Evolutionary conservation across 2,888 invertebrate genomes (phyloP), one percentile per base, ranked within the genome.

Genomic region (Drosophila mulleri): DNA sequence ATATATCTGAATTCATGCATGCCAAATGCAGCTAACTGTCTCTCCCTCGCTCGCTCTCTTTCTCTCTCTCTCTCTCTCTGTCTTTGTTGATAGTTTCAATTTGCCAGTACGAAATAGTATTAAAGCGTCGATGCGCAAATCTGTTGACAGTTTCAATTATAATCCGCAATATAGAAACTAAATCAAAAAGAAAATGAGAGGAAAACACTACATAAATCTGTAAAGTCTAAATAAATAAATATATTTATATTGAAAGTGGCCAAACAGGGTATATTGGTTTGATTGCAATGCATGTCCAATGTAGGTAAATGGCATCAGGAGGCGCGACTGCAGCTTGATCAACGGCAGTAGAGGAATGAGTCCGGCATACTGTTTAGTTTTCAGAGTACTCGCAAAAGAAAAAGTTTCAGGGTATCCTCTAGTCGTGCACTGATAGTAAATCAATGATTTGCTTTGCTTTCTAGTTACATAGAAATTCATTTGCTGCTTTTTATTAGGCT

Each of bases 61-160:
- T 6, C 39, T 16, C 23, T 26, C 39, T 26, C n/a, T 6, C 11
- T 26, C 53, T 23, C 53, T 5, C 23, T 16, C n/a, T 3, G n/a
- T n/a, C 5, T 23, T 18, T 14, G 61, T 32, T 29, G 4, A 8
- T 5, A 41, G 37, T 65, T 64, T 64, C 42, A 44, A 64, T 44
- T 64, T 41, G 18, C 62, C 39, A 41, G 26, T 66, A 41, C 45
- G 29, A 39, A 45, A 66, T 47, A n/a, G 44, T 39, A 54, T 67
- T 67, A 29, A 42, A 37, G 68, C 67, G 56, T n/a, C 56, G 47
- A 56, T 14, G 67, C 56, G 68, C 20, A 64, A 82, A 82, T 82
- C 64, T 76, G 79, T 69, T 84, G 73, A 82, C 76, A 76, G 54
- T 78, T 82, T 76, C 82, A 82, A 82, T 82, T 79, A 84, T 67